Base-by-base conservation (phyloP, 2,888 invertebrate species). In the Diploptera punctata region DNA sequence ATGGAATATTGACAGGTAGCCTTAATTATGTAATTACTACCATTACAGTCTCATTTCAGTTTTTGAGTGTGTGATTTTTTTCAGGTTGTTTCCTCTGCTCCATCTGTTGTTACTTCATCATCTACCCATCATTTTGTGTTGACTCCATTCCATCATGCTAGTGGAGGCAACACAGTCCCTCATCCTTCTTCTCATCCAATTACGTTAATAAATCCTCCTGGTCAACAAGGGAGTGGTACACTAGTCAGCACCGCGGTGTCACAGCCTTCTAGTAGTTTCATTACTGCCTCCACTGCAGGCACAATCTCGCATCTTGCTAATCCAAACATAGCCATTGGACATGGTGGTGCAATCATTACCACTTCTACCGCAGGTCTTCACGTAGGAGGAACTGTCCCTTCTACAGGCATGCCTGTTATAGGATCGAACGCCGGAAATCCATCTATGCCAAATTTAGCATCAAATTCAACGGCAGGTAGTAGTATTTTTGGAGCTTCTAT, bases 51-150 rank as follows among this genome's bases (percentile, higher is more conserved):
- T n/a, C n/a, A n/a, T n/a, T n/a, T n/a, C n/a, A n/a, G n/a, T n/a
- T n/a, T n/a, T n/a, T n/a, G n/a, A n/a, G n/a, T n/a, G n/a, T n/a
- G n/a, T n/a, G n/a, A n/a, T n/a, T n/a, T n/a, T n/a, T 65, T 65
- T 13, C 62, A 73, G 72, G 69, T 33, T 65, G 65, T 54, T 3
- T 69, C 72, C 1, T 49, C 72, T 33, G 62, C 62, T 62, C 43
- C 47, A 49, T 31, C 72, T 21, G 62, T 69, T 21, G 29, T 47
- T 16, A 47, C 68, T 3, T 72, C 72, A 9, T 57, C 67, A 21
- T 44, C 75, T 44, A 69, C 71, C 1, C 69, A 73, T 60, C 73
- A 75, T 65, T 74, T 73, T 52, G 75, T 75, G 18, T 33, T 75
- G 61, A 68, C 74, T 33, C 72, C 72, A 44, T 65, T 73, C 38